These are phyloP conservation scores for Xestia ashworthii DNA, from an alignment of 2,888 invertebrate species.

Conservation along the genomic window DNA sequence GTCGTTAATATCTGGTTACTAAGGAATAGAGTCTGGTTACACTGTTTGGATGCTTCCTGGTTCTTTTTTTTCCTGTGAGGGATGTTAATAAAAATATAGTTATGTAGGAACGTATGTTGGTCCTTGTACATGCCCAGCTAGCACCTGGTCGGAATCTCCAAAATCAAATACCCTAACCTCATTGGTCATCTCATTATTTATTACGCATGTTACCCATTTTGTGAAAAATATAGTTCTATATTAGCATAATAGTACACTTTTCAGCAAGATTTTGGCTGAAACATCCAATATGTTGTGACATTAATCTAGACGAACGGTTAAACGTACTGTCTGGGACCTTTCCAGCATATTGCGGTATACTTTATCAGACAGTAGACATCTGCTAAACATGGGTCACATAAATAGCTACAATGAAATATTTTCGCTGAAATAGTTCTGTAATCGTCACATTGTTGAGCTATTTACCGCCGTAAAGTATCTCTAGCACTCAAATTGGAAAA, in stretches of 20 bases:
- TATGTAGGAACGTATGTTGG: background rate
- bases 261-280: constrained; percentile 57
- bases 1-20: constrained; percentile 33
- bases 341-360: constrained; percentile 60
- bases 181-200: constrained; percentile 30
- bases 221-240: constrained; percentile 27
- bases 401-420: constrained; percentile 42
- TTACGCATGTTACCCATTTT: constrained; percentile 11
- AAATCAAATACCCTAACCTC: background rate
- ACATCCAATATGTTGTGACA: constrained; percentile 58
- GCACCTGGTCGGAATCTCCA: background rate
- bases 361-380: constrained; percentile 51
- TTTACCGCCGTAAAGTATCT: background rate
- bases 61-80: background rate
- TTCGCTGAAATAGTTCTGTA: constrained; percentile 3
- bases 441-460: background rate
- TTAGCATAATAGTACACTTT: constrained; percentile 60
- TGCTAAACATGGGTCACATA: constrained; percentile 50
- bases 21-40: background rate
- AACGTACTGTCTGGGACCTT: constrained; percentile 57
- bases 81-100: background rate
- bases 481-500: background rate
- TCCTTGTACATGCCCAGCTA: background rate
- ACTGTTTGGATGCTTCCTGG: background rate
- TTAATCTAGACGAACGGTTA: constrained; percentile 60